Conservation (phyloP, 2,888 invertebrate species). For the Saturnia japonica region DNA sequence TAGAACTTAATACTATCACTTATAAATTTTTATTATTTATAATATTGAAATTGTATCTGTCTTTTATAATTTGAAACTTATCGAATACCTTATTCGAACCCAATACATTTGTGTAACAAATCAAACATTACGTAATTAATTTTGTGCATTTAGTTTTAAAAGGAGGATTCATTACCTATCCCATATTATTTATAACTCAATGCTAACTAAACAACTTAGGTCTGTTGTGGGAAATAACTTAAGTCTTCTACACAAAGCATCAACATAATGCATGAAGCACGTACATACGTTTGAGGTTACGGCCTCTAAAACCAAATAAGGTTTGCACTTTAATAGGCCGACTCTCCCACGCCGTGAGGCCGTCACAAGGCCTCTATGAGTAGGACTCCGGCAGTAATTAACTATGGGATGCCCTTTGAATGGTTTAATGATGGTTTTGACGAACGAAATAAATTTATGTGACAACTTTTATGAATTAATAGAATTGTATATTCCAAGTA, state of each 20-base stretch:
- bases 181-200: background rate
- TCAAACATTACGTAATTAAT: too few relatives aligned
- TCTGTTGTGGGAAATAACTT: conserved; percentile 5
- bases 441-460: background rate
- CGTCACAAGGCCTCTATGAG: conserved; percentile 34
- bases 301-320: conserved; percentile 16
- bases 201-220: background rate
- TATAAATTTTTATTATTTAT: too few relatives aligned
- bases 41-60: too few relatives aligned
- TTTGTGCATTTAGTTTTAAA: background rate
- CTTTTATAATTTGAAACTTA: too few relatives aligned
- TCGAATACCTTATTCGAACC: too few relatives aligned
- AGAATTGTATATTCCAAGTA: background rate
- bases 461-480: background rate
- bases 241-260: conserved; percentile 5
- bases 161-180: background rate
- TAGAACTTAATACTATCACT: too few relatives aligned
- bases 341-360: conserved; percentile 46
- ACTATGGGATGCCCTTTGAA: conserved; percentile 12
- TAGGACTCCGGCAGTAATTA: conserved; percentile 15
- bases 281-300: conserved; percentile 10
- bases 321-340: conserved; percentile 38
- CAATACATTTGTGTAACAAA: too few relatives aligned
- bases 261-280: conserved; percentile 12
- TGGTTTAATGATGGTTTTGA: conserved; percentile 2